Evolutionary conservation across 2,113 vertebrate species (phyloP), one percentile per base, ranked within the genome.

Genomic region (Cariama cristata): DNA sequence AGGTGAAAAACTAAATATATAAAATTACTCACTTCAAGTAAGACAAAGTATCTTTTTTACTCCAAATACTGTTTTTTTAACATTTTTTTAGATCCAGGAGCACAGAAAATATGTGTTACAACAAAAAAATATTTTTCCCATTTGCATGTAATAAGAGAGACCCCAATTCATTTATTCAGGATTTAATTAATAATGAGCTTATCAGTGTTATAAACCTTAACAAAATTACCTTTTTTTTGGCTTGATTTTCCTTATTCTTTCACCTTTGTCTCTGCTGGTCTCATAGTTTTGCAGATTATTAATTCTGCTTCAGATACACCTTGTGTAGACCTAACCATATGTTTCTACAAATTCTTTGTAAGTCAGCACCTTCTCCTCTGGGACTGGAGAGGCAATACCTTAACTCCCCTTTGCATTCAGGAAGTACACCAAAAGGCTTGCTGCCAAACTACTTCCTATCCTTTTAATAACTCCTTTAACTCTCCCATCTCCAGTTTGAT

Each of bases 401-500:
- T 55, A 56, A 47, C n/a, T 82, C 59, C 80, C 64, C 44, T 63
- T 76, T 75, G 84, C 32, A 30, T 49, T 38, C 32, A 12, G 40
- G 56, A 63, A 59, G 26, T 38, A 19, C 73, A 62, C 28, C 7
- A 9, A 56, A 75, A 68, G 58, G 19, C 49, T 90, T 68, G 56
- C 56, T 88, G 88, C 71, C 80, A 90, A 66, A 44, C 42, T 20
- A 63, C 87, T 90, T 90, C 69, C 38, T 55, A 73, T 32, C 53
- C 50, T 96, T 97, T 96, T 93, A 97, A 93, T 96, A 96, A 97
- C 94, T 96, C 91, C 91, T 97, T 95, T 96, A 97, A 96, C 91
- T 97, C 91, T 85, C 84, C 91, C 77, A 94, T 93, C 96, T 93
- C 93, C 84, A 93, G 26, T 90, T 96, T 97, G 94, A 97, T 96